Evolutionary conservation across 2,797 vertebrate species (phyloP), one percentile per base, ranked within the genome.

Genomic region (Eidolon dupreanum): DNA sequence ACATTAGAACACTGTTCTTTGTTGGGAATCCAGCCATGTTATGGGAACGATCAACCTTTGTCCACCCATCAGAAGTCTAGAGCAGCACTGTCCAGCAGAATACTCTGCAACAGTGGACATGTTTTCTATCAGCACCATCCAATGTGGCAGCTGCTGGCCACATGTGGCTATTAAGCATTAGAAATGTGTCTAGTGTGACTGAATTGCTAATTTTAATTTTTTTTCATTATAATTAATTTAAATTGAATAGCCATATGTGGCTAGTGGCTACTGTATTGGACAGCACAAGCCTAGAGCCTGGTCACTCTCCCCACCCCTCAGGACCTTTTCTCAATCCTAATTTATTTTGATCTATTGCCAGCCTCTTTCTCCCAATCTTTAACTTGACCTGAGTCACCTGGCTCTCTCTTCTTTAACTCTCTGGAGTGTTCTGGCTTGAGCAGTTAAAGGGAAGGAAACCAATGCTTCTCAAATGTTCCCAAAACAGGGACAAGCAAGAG

Each of bases 141-240:
- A 1, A 3, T 13, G 53, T 4, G 83, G 73, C 8, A 59, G 82
- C 33, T 28, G 11, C 51, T 70, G 1, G 1, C 81, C 36, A 49
- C 15, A 4, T 0, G 2, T 12, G 38, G 33, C 2, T 6, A 4
- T 4, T 26, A 3, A 46, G n/a, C 46, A 46, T 31, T 46, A 10
- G 19, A 61, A 75, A 53, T n/a, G 4, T 41, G 70, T 66, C 73
- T 20, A 19, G n/a, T 55, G 57, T 61, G 19, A 74, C 0, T 5
- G 20, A 81, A 46, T 31, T 85, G n/a, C 15, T 46, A 20, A 46
- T 20, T 71, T 86, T 53, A n/a, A 79, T 28, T 26, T 84, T 93
- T 65, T 16, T 88, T 84, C 4, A 9, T 33, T 61, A 55, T 73
- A 51, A 49, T 84, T 92, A 33, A 82, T 31, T 66, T 88, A 43